Percentiles rank a stretch among this genome's conserved stretches.
These are phyloP conservation scores for Archaeoteleia sp. DNA, from an alignment of 2,888 invertebrate genomes.

Conservation along the genomic window DNA sequence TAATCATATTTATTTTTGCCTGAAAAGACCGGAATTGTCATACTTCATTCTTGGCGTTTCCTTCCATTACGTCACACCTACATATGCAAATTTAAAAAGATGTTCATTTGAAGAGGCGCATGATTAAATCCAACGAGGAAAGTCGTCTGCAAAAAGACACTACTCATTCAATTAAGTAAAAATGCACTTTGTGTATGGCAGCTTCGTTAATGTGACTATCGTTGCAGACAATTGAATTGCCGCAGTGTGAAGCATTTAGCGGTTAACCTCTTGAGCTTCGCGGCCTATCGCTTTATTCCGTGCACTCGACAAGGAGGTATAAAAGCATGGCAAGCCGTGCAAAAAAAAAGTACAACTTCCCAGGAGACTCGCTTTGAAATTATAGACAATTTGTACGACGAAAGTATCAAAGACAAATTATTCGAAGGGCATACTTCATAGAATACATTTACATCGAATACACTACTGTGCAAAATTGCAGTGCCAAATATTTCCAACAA, in stretches of 20 bases:
- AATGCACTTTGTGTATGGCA: slow-evolving; percentile 41
- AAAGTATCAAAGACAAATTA: slow-evolving; percentile 65
- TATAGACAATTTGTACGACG: slow-evolving; percentile 60
- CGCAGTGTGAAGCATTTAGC: slow-evolving; percentile 42
- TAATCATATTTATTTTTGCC: too few relatives aligned
- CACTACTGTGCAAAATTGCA: background rate
- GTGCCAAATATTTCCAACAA: background rate
- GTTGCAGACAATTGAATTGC: slow-evolving; percentile 46
- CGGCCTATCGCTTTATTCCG: slow-evolving; percentile 41
- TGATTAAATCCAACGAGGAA: slow-evolving; percentile 37
- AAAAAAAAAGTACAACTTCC: slow-evolving; percentile 53
- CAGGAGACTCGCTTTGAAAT: slow-evolving; percentile 60
- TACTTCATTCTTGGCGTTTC: background rate
- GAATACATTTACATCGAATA: background rate
- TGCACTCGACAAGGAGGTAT: slow-evolving; percentile 24
- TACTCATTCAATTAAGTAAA: slow-evolving; percentile 39
- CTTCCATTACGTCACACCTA: too few relatives aligned
- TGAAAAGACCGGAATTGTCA: too few relatives aligned
- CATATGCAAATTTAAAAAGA: slow-evolving; percentile 3
- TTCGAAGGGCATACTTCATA: slow-evolving; percentile 47
- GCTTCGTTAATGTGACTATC: slow-evolving; percentile 43
- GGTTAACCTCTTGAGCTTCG: slow-evolving; percentile 46
- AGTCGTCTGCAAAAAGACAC: slow-evolving; percentile 45
- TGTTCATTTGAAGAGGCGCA: slow-evolving; percentile 1
- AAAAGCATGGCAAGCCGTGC: slow-evolving; percentile 46